Evolutionary conservation across 2,797 vertebrate species (phyloP), one percentile per base, ranked within the genome.

Genomic region (Furcifer pardalis): DNA sequence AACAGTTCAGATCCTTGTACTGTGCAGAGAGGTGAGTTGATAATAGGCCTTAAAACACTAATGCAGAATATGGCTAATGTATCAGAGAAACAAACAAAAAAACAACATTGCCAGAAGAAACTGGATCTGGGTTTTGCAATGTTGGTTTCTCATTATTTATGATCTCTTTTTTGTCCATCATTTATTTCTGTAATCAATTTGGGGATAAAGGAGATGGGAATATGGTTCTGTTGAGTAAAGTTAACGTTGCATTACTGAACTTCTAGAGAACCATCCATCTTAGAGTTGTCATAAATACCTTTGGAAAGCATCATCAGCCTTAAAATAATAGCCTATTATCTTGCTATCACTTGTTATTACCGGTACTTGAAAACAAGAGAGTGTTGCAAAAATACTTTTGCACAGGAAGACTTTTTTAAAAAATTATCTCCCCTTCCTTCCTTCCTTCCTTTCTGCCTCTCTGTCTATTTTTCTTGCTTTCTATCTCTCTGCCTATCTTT

Each of bases 241-340:
- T 42, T 25, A 0, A 19, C 40, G 0, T 1, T 82, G 1, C 68
- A 4, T 40, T 56, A 63, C 27, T 83, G 1, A 35, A 72, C 2
- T 75, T 15, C 1, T 40, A 27, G 88, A 65, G 0, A 84, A 2
- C 25, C 35, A 84, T 46, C 62, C 73, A 85, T 60, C 79, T 83
- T 66, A 40, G 72, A 10, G 4, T 23, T 82, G 83, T 82, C 40
- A 72, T 63, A 40, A 42, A 56, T 32, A 83, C 49, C 32, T 79
- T 3, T 0, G 0, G 0, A 35, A 7, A 37, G 49, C 0, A 3
- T 0, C n/a, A 19, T 32, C 52, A n/a, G 6, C 30, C 72, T 10
- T 52, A 32, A 2, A 1, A 8, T 1, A 71, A 40, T 65, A 89
- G 59, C 3, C 17, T 15, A 37, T 30, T 77, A 81, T 63, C 21